These are phyloP conservation scores for Metaphire vulgaris DNA, from an alignment of 1,140 invertebrate genomes.

Conservation along the genomic window DNA sequence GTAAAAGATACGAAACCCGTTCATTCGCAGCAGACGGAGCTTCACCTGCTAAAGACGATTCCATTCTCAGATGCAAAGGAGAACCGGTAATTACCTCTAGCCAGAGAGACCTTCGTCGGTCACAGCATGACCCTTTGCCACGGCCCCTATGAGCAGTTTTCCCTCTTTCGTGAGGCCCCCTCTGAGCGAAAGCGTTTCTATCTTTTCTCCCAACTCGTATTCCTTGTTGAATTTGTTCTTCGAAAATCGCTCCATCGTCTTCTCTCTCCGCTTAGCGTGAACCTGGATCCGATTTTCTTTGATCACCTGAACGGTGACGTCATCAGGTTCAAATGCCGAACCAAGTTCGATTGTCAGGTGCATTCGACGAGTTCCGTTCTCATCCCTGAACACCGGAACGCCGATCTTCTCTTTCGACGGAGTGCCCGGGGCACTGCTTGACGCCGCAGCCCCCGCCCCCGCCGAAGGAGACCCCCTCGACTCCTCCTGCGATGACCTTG, in stretches of 20 bases:
- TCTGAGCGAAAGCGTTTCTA: slow-evolving; percentile 25
- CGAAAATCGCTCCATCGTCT: slow-evolving; percentile 20
- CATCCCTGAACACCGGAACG: slow-evolving; percentile 4
- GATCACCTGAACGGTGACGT: slow-evolving; percentile 26
- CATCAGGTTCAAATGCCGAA: slow-evolving; percentile 25
- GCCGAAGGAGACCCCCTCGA: slow-evolving; percentile 5
- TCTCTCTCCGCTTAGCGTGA: slow-evolving; percentile 26
- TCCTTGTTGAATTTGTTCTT: slow-evolving; percentile 30
- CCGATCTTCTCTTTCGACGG: slow-evolving; percentile 5
- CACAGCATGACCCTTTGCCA: slow-evolving; percentile 22
- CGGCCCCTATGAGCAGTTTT: slow-evolving; percentile 22
- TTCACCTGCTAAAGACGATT: too few species aligned
- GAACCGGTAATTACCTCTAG: too few species aligned
- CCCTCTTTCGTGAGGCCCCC: slow-evolving; percentile 26
- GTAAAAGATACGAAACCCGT: too few species aligned
- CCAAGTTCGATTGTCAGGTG: slow-evolving; percentile 27
- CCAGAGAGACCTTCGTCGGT: too few species aligned
- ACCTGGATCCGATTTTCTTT: slow-evolving; percentile 29
- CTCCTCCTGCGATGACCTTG: neutral
- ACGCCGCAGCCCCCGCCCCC: neutral
- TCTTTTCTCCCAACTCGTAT: slow-evolving; percentile 26
- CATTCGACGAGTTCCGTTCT: slow-evolving; percentile 20
- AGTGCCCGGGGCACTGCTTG: slow-evolving; percentile 8
- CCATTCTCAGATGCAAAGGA: too few species aligned
- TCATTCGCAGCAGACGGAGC: too few species aligned